Evolutionary conservation across 2,113 vertebrate genomes (phyloP), one percentile per base, ranked within the genome.

Genomic region (Maccullochella peelii): DNA sequence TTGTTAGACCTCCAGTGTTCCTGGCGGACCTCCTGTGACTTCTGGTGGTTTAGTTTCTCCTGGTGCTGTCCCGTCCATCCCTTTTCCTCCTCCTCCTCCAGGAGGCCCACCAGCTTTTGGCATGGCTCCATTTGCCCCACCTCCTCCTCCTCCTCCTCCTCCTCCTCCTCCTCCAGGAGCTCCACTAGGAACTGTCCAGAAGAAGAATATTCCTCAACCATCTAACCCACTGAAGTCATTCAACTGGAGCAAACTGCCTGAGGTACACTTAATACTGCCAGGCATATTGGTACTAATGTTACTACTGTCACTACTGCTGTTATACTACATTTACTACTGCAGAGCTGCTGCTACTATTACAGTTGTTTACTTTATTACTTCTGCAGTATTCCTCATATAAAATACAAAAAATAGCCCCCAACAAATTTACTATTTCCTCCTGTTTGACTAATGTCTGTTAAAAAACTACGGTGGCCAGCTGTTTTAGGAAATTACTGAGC

Each of bases 231-330:
- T 99, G 78, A 99, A 99, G 89, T 99, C 97, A 30, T 99, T 99
- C 94, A 99, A 99, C 95, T 99, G 98, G 98, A 96, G 94, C 83
- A 99, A 99, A 91, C 94, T 99, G 42, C 94, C 97, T 12, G 97
- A 99, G 97, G 98, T 99, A 89, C 50, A 6, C 3, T 30, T 9
- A 1, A 1, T 36, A 3, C 15, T 25, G 18, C 33, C 20, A 15
- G 21, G 4, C 4, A 8, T 3, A 27, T 25, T 30, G 30, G 2
- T 25, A 8, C 18, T 55, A 16, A 9, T 33, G 6, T 8, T 9
- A 14, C 55, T 52, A 47, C 11, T 49, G 6, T 47, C 40, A 65
- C 8, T n/a, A 15, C 38, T 38, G 6, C 52, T 55, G 11, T 50
- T 14, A 47, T 25, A 47, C 14, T 23, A 14, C 33, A 33, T 52